Percentiles rank a stretch among this genome's conserved stretches.
Conservation (phyloP, 1,140 invertebrate species). For the Potamilus streckersoni region DNA sequence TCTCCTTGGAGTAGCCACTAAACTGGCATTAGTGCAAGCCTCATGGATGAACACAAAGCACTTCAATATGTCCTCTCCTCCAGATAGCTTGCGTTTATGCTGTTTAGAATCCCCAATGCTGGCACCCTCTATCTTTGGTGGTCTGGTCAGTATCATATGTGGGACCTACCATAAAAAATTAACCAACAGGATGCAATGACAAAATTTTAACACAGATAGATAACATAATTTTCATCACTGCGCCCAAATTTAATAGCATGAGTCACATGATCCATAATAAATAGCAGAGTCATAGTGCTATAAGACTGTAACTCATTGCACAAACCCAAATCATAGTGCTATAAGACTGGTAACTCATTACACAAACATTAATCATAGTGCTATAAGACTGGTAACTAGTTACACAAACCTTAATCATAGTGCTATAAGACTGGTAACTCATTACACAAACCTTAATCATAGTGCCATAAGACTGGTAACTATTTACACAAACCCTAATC, state of each 20-base stretch:
- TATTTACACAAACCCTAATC: no score
- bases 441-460: no score
- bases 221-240: not conserved
- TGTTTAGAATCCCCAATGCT: constrained; percentile 54
- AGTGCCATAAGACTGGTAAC: no score
- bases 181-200: not conserved
- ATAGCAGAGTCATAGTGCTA: no score
- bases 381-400: no score
- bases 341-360: no score
- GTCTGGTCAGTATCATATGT: constrained; percentile 60
- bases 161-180: constrained; percentile 53
- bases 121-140: constrained; percentile 61
- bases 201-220: not conserved
- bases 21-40: constrained; percentile 48
- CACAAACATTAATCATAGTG: no score
- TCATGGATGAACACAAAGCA: constrained; percentile 70
- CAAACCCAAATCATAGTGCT: no score
- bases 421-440: no score
- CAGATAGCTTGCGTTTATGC: constrained; percentile 58
- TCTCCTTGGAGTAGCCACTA: constrained; percentile 71
- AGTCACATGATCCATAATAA: no score
- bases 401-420: no score
- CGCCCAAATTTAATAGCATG: not conserved
- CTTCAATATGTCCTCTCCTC: constrained; percentile 66
- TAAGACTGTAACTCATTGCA: no score